phyloP scores from a whole-genome alignment of 2,888 invertebrate genomes.

The Ptychoptera contaminata region DNA sequence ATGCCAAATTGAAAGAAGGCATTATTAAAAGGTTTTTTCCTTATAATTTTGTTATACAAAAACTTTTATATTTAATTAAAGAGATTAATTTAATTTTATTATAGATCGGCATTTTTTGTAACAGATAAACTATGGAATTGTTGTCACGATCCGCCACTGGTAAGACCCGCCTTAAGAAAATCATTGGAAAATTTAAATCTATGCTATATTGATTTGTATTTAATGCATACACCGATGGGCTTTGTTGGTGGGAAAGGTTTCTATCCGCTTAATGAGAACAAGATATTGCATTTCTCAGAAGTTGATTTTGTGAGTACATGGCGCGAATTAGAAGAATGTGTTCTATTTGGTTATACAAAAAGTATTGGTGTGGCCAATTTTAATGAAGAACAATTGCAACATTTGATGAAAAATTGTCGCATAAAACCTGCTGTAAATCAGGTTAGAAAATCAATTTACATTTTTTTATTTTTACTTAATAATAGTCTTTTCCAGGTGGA shows the following conservation, averaged over 20 bases:
- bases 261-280: constrained; percentile 43
- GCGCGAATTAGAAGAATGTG: constrained; percentile 56
- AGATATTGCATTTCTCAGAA: constrained; percentile 43
- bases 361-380: constrained; percentile 64
- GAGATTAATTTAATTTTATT: not conserved
- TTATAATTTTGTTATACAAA: too few species aligned
- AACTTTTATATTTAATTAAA: too few species aligned
- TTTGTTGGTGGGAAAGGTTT: constrained; percentile 52
- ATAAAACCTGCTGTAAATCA: constrained; percentile 52
- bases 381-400: constrained; percentile 53
- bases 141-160: constrained; percentile 63
- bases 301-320: constrained; percentile 61
- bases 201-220: constrained; percentile 69
- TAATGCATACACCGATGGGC: constrained; percentile 85
- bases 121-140: constrained; percentile 83
- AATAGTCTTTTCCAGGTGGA: constrained; percentile 44
- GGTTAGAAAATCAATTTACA: too few species aligned
- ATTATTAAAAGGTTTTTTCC: constrained; percentile 39
- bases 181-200: constrained; percentile 58
- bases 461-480: too few species aligned
- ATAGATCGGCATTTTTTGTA: constrained; percentile 51
- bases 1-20: constrained; percentile 46
- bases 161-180: constrained; percentile 47
- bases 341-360: constrained; percentile 45
- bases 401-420: constrained; percentile 41